Evolutionary conservation across 2,888 invertebrate genomes (phyloP).

Genomic region (Andrena marginata): DNA sequence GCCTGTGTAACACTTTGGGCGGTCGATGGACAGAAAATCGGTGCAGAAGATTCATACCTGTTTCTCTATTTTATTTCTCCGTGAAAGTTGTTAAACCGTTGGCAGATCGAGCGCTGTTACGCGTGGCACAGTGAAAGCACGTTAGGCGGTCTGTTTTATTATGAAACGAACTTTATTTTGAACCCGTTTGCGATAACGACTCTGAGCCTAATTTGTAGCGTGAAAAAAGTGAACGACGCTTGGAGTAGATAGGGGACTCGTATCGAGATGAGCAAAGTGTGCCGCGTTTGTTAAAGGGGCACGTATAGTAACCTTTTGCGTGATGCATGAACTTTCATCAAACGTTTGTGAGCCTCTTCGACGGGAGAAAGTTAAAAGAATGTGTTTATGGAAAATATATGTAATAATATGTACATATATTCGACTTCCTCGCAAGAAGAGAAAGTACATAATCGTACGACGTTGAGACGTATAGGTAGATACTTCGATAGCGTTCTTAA

Average conservation of each 20-base stretch:
- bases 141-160: background rate
- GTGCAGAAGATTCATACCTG: too few species aligned
- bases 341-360: constrained; percentile 44
- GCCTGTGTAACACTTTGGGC: too few species aligned
- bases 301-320: constrained; percentile 51
- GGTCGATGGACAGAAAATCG: too few species aligned
- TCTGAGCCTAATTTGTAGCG: constrained; percentile 2
- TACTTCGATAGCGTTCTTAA: background rate
- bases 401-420: constrained; percentile 40
- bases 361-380: constrained; percentile 60
- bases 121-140: too few species aligned
- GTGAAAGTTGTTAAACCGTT: too few species aligned
- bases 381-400: constrained; percentile 57
- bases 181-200: background rate
- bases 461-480: constrained; percentile 6
- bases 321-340: constrained; percentile 58
- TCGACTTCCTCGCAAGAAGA: constrained; percentile 32
- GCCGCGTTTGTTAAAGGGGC: constrained; percentile 49
- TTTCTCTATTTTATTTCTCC: too few species aligned
- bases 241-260: constrained; percentile 18
- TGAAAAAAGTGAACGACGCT: constrained; percentile 4
- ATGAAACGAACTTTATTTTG: constrained; percentile 1
- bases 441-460: constrained; percentile 53
- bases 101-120: too few species aligned
- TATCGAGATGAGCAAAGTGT: constrained; percentile 50